Percentiles rank a stretch among this genome's conserved stretches.
These are phyloP conservation scores for Otolemur crassicaudatus DNA, from an alignment of 2,797 vertebrate genomes.

Conservation along the genomic window DNA sequence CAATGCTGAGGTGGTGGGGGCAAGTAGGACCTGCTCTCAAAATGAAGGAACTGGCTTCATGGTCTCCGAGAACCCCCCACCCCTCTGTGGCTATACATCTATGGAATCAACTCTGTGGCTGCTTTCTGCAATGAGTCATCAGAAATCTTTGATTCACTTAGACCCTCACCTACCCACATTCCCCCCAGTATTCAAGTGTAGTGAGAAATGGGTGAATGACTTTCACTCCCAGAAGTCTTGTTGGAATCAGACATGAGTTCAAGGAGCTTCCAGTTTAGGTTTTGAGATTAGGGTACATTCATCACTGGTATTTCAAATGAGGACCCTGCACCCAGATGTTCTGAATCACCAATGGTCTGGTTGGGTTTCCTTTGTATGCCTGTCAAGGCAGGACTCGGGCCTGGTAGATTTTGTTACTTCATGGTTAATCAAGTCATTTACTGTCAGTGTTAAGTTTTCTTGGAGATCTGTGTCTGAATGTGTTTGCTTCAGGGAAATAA, in stretches of 20 bases:
- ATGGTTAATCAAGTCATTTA: constrained; percentile 67
- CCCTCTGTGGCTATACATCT: neutral
- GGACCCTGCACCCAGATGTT: neutral
- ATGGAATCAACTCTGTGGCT: neutral
- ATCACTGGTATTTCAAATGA: neutral
- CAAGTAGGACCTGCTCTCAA: neutral
- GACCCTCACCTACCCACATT: neutral
- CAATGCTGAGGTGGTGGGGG: neutral
- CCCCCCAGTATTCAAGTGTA: neutral
- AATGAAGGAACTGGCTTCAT: neutral
- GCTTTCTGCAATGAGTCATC: neutral
- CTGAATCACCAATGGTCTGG: constrained; percentile 56
- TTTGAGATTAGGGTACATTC: neutral
- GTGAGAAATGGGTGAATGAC: neutral
- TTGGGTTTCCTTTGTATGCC: constrained; percentile 30
- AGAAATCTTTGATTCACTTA: neutral
- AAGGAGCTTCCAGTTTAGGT: neutral
- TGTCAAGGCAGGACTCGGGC: constrained; percentile 52
- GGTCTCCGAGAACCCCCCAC: neutral
- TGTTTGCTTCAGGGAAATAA: constrained; percentile 66
- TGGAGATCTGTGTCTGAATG: constrained; percentile 54
- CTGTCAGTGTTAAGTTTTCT: constrained; percentile 40
- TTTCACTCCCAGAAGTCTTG: neutral
- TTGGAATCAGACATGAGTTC: neutral
- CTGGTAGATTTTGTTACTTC: constrained; percentile 64